Evolutionary conservation across 2,113 vertebrate genomes (phyloP), one percentile per base, ranked within the genome.

Genomic region (Grallaria varia): DNA sequence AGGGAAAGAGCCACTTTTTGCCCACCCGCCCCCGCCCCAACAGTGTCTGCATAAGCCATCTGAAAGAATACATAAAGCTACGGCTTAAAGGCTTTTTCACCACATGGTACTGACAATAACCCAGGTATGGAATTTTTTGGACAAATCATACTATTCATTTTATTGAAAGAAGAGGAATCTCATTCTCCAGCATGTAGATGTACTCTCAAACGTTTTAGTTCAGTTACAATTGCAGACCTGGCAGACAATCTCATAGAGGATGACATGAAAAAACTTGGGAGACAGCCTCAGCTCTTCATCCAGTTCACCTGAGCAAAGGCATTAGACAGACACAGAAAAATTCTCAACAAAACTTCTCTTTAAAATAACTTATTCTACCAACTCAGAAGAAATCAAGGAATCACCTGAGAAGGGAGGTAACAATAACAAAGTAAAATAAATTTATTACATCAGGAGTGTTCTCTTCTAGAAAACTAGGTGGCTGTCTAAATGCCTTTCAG

Each of bases 41-140:
- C 9, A 30, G 8, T 2, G 12, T n/a, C 71, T 69, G 49, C 30
- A 62, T 12, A 62, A 87, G 55, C 23, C 40, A 92, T 9, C 12
- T 2, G 0, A 79, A 71, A 83, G 30, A 62, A 84, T 0, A 7
- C 12, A 62, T 0, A 0, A 56, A 79, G 39, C 50, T 56, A 40
- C 6, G 14, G n/a, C 21, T 90, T 39, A 62, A 79, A 80, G 49
- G 31, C 18, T 87, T 67, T 37, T 69, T 68, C 25, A 37, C 14
- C 16, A 14, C 17, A 59, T 40, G 9, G 8, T 50, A 69, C 6
- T 45, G 74, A 22, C 35, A 44, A 12, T 31, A 45, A 5, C 49
- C 60, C 8, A 77, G 69, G 21, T n/a, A 42, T 10, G 14, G 16
- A 35, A 37, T 24, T 53, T 68, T 37, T 55, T 73, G 0, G 25